Percentiles rank a stretch among this genome's conserved stretches.
Conservation (phyloP, 1,140 invertebrate species). For the Orchestia grillus region DNA sequence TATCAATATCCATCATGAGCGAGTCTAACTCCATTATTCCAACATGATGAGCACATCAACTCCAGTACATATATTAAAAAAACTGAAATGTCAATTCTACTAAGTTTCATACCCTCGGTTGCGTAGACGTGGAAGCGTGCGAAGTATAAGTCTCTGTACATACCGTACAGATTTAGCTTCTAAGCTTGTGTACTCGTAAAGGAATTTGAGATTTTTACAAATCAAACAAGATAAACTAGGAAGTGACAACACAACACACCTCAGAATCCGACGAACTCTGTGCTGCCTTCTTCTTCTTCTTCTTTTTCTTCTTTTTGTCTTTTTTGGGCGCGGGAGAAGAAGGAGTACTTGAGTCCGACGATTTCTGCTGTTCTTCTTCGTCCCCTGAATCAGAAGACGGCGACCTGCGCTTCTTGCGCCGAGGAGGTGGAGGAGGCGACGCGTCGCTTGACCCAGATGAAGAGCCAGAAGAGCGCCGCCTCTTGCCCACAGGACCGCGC, state of each 20-base stretch:
- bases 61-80: background rate
- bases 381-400: conserved; percentile 58
- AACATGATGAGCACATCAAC: too few species aligned
- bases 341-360: conserved; percentile 58
- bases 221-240: background rate
- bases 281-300: conserved; percentile 67
- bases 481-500: background rate
- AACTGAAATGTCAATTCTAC: background rate
- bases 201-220: background rate
- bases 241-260: conserved; percentile 57
- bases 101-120: background rate
- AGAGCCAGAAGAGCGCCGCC: conserved; percentile 57
- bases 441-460: conserved; percentile 51
- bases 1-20: background rate
- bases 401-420: conserved; percentile 57
- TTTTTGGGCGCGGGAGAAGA: conserved; percentile 66
- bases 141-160: background rate
- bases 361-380: conserved; percentile 40
- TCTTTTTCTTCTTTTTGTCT: conserved; percentile 68
- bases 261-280: conserved; percentile 62
- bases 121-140: too few species aligned
- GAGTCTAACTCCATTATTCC: background rate
- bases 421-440: conserved; percentile 57
- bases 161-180: background rate
- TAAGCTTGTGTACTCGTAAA: background rate